Base-by-base conservation (phyloP, 2,797 vertebrate species). In the Phoxinus dragarum region DNA sequence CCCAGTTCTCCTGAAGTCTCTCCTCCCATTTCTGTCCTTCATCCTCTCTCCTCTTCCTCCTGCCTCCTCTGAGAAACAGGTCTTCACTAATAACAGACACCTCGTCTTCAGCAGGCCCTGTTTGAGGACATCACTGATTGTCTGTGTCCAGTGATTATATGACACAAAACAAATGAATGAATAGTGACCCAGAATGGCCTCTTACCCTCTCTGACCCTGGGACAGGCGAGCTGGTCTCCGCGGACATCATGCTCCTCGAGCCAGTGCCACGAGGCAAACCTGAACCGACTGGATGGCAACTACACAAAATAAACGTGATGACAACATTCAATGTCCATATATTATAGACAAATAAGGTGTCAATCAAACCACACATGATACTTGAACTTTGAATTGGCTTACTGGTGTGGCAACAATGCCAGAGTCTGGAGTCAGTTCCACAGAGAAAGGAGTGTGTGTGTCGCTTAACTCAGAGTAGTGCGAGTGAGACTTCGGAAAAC, bases 1-100 rank as follows among this genome's bases (percentile, higher is more conserved):
- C 97, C 98, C 98, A 98, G 87, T 98, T 98, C 92, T 99, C 97
- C 81, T 97, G 96, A 61, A 97, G 92, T 87, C 96, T 95, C 76
- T 94, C 95, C 88, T 97, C 95, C 97, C 97, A 96, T 88, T 93
- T 95, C 87, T 95, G 95, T 84, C 93, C 92, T 84, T 95, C 94
- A 49, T 91, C 93, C 59, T 89, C 88, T 89, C 81, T 93, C 89
- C 91, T 94, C 88, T 88, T 95, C 89, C 89, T 93, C 90, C 89
- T 89, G 68, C 92, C 86, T 88, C 92, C 91, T 92, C 90, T 92
- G 87, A 92, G 85, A 78, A 81, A 69, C 21, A 91, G 72, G 31
- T 92, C 89, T 90, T 90, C 91, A 73, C 88, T 92, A 90, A 93
- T 94, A 87, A 94, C 92, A 88, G 94, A 90, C 16, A 94, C 85